Evolutionary conservation across 2,797 vertebrate species (phyloP), one percentile per base, ranked within the genome.

Genomic region (Acrocephalus scirpaceus): DNA sequence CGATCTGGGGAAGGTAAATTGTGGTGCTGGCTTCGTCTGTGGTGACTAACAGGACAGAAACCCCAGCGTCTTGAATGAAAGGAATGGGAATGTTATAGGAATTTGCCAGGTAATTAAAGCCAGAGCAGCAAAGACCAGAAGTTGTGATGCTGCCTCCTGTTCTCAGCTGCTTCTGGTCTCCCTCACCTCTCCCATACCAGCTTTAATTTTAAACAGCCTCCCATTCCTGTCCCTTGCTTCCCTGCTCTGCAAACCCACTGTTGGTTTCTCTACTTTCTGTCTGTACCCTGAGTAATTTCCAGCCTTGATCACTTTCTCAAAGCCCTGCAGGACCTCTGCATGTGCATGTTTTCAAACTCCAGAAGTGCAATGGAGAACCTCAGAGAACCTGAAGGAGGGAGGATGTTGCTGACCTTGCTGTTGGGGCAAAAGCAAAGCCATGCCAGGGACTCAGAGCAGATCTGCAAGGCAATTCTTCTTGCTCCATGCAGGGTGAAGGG

Each of bases 61-160:
- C 13, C 4, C 19, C 90, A 60, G 60, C 0, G 0, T 5, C 2
- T 45, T 21, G 54, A 50, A 67, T 40, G 40, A 83, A 71, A 80
- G 36, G n/a, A 32, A 70, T 74, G 73, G 66, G 86, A 88, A 62
- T 42, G 7, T 32, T 77, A 56, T 30, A 44, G 54, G 45, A 88
- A 17, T 82, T 95, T 93, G 45, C 38, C 53, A 23, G 19, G 40
- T 88, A 71, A 90, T 86, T 90, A 90, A 95, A 96, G 93, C 27
- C 76, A 86, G 81, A 69, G 36, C 25, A 56, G 29, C 44, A 29
- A 72, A 86, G 74, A 86, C n/a, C 36, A 93, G 72, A 90, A 90
- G 58, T 42, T 53, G n/a, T 51, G 73, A 19, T 44, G 44, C 69
- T 89, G 19, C 42, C 62, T 81, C 30, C 64, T 60, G 21, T 44